Evolutionary conservation across 2,797 vertebrate genomes (phyloP), one percentile per base, ranked within the genome.

Genomic region (Pygocentrus nattereri): DNA sequence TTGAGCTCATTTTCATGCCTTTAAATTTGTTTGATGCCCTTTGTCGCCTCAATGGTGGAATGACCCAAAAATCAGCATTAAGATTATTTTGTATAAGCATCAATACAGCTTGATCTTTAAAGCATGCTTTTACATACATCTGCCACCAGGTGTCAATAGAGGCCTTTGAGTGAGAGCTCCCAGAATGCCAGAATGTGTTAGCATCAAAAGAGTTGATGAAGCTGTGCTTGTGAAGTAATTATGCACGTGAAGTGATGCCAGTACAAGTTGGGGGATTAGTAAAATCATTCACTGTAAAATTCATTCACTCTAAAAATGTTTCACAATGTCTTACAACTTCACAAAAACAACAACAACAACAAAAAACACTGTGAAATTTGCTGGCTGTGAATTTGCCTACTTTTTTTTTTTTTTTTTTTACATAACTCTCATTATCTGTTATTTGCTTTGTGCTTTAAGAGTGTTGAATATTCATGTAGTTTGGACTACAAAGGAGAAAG

Each of bases 101-200:
- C 2, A 38, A 34, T 31, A 38, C 2, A 34, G 2, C 4, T 7
- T 10, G 27, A 15, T 3, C 56, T 34, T 34, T 8, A 10, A 34
- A 64, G 11, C 1, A 2, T 67, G 64, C 21, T 41, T 67, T 67
- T 67, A n/a, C 12, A 67, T 13, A 13, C 4, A 3, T 41, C 8
- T 67, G 59, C 92, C 94, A 93, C 91, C 88, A 93, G 94, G 85
- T 92, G 93, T 87, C 94, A 94, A 79, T 89, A 76, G 87, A 15
- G 85, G 79, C 68, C 86, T 88, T 88, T 76, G 3, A 49, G 58
- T 86, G n/a, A 49, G n/a, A 30, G 58, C 3, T n/a, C 0, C 19
- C 12, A 1, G 6, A 50, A 31, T 19, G 15, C 59, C 30, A 65
- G 3, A 3, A 1, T 4, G 8, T 25, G 11, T 27, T 19, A 15